phyloP scores from a whole-genome alignment of 1,140 invertebrate genomes.

The Brachystomella parvula region DNA sequence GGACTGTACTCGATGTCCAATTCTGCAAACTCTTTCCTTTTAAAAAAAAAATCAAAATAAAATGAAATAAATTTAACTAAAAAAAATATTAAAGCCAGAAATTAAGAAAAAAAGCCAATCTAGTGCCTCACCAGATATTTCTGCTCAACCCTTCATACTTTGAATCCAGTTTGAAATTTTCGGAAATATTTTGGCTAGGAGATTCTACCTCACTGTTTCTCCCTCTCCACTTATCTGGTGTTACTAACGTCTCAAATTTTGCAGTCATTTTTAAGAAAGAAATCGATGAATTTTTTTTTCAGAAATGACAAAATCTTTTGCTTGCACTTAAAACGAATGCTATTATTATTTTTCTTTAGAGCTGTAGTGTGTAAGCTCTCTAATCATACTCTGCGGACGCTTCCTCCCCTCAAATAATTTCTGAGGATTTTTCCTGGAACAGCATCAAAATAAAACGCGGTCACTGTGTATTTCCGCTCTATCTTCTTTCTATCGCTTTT shows the following conservation, averaged over 20 bases:
- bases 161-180: slow-evolving; percentile 52
- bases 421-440: too few species aligned
- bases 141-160: slow-evolving; percentile 52
- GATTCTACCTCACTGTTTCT: background rate
- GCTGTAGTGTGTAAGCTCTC: too few species aligned
- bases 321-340: too few species aligned
- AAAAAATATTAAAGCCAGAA: slow-evolving; percentile 9
- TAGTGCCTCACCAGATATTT: slow-evolving; percentile 50
- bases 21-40: slow-evolving; percentile 88
- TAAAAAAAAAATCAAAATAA: slow-evolving; percentile 38
- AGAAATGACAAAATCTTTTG: too few species aligned
- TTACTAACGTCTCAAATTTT: background rate
- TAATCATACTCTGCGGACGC: too few species aligned
- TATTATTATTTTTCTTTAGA: too few species aligned
- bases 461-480: too few species aligned
- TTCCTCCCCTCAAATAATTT: too few species aligned
- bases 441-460: too few species aligned
- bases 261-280: background rate
- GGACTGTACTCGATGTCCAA: slow-evolving; percentile 80
- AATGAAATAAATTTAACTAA: background rate
- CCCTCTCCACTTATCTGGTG: background rate
- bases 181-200: too few species aligned
- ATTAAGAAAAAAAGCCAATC: slow-evolving; percentile 34
- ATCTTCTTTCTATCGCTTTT: too few species aligned
- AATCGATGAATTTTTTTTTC: background rate